A percentile compares a stretch with the other conserved stretches of the same genome.
phyloP scores from a whole-genome alignment of 2,113 vertebrate species.

The Hassar affinis region DNA sequence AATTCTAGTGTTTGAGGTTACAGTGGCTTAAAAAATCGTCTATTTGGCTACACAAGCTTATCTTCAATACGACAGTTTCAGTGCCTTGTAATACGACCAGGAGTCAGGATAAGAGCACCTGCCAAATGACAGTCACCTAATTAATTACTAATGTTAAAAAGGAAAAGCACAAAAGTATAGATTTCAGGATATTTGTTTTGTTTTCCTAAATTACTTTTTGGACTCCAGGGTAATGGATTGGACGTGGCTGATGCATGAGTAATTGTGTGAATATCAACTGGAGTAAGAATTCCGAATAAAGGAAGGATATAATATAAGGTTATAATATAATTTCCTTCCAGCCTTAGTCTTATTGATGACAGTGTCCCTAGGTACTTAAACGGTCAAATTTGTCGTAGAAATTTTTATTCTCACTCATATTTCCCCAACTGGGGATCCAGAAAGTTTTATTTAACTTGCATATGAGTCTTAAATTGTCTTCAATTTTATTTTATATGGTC shows the following conservation, averaged over 20 bases:
- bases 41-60: neutral
- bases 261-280: neutral
- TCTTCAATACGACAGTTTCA: neutral
- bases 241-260: neutral
- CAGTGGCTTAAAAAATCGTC: neutral
- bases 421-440: no score
- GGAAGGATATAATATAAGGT: neutral
- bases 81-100: neutral
- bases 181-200: neutral
- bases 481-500: neutral
- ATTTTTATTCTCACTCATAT: no score
- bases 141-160: neutral
- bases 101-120: neutral
- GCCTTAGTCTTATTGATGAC: neutral
- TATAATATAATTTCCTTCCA: neutral
- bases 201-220: neutral
- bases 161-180: neutral
- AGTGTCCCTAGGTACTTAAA: neutral
- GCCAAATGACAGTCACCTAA: neutral
- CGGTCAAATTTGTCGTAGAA: neutral
- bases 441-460: neutral
- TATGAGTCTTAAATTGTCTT: neutral
- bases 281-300: neutral
- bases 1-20: neutral
- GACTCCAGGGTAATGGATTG: neutral